phyloP scores from a whole-genome alignment of 2,888 invertebrate species.

The Petrolisthes cinctipes region DNA sequence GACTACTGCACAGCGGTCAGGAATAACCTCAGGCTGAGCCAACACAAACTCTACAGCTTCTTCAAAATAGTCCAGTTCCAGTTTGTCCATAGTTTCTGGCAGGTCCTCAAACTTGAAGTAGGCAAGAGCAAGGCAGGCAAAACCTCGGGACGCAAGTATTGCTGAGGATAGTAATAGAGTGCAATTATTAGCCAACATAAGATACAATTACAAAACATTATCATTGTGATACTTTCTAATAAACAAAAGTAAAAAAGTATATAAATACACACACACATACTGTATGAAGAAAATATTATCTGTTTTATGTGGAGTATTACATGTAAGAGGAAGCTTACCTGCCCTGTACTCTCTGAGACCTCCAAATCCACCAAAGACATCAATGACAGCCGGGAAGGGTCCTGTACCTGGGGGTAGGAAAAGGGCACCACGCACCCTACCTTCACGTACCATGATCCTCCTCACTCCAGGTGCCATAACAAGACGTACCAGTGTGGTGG shows the following conservation, averaged over 20 bases:
- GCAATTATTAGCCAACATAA: too few relatives aligned
- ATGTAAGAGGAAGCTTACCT: neutral
- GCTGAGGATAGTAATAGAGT: slow-evolving; percentile 17
- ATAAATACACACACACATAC: too few relatives aligned
- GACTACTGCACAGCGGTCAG: slow-evolving; percentile 46
- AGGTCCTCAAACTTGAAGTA: slow-evolving; percentile 61
- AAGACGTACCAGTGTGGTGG: slow-evolving; percentile 42
- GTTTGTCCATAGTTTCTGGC: slow-evolving; percentile 30
- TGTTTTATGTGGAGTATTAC: neutral
- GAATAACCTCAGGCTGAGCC: slow-evolving; percentile 49
- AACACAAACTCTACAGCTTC: slow-evolving; percentile 58
- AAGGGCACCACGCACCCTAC: neutral
- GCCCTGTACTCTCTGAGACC: slow-evolving; percentile 9
- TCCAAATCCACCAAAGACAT: slow-evolving; percentile 5
- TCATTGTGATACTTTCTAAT: too few relatives aligned
- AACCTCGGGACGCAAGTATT: slow-evolving; percentile 53
- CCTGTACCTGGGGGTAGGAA: neutral
- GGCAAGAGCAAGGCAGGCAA: slow-evolving; percentile 57
- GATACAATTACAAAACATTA: too few relatives aligned
- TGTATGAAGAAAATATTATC: too few relatives aligned
- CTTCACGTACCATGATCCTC: slow-evolving; percentile 33
- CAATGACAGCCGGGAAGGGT: slow-evolving; percentile 9
- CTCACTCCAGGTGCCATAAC: slow-evolving; percentile 44
- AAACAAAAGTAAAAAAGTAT: too few relatives aligned
- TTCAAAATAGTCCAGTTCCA: slow-evolving; percentile 60